phyloP scores from a whole-genome alignment of 2,113 vertebrate genomes.

The Menidia beryllina region DNA sequence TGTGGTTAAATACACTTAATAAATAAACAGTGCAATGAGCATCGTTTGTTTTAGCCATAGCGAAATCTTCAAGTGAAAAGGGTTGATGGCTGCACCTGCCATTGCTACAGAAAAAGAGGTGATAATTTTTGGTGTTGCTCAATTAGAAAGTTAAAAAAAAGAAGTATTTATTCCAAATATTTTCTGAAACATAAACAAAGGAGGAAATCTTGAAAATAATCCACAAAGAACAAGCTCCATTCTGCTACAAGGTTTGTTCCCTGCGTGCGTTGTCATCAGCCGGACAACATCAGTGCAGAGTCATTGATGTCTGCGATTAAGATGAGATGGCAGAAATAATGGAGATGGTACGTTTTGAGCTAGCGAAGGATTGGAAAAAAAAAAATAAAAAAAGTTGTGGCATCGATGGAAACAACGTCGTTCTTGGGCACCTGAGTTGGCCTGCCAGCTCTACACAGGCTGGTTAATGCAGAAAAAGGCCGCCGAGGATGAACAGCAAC shows the following conservation, averaged over 20 bases:
- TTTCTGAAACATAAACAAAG: neutral
- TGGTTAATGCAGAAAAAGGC: slow-evolving; percentile 24
- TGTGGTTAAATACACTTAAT: neutral
- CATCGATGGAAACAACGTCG: neutral
- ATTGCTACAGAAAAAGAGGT: neutral
- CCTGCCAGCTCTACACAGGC: slow-evolving; percentile 9
- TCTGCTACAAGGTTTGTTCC: neutral
- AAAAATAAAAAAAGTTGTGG: neutral
- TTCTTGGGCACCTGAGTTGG: neutral
- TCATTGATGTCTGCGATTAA: slow-evolving; percentile 10
- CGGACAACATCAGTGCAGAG: slow-evolving; percentile 6
- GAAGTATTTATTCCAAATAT: too few species aligned
- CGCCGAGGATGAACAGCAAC: neutral
- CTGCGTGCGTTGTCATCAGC: neutral
- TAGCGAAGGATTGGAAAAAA: neutral
- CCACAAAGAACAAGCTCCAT: neutral
- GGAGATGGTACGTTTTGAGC: neutral
- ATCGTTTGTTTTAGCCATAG: too few species aligned
- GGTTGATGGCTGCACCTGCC: neutral
- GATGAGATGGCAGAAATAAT: neutral
- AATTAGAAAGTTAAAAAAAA: too few species aligned
- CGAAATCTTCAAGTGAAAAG: too few species aligned
- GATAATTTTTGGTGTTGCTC: too few species aligned
- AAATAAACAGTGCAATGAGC: too few species aligned
- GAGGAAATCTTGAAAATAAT: neutral